phyloP scores from a whole-genome alignment of 2,113 vertebrate species.

The Proteles cristata region DNA sequence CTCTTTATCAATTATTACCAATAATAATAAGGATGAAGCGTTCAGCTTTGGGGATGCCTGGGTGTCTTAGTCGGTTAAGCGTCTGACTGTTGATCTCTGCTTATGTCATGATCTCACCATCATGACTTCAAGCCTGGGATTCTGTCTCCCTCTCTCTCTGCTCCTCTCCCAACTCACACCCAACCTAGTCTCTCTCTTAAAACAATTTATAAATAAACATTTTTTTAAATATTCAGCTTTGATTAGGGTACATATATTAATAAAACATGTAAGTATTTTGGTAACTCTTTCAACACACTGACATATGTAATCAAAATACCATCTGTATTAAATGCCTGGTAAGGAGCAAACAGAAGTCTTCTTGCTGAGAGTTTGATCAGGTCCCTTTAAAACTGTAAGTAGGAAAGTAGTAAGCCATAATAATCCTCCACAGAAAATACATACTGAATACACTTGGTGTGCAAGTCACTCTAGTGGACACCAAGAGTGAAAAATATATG shows the following conservation, averaged over 20 bases:
- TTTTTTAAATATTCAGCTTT: not conserved
- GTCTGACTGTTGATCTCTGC: no score
- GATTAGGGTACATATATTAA: not conserved
- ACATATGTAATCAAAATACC: not conserved
- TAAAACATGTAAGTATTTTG: conserved; percentile 41
- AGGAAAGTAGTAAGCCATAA: not conserved
- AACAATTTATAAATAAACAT: not conserved
- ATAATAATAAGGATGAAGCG: not conserved
- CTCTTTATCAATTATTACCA: not conserved
- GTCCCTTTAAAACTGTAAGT: not conserved
- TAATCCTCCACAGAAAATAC: not conserved
- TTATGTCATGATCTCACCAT: no score
- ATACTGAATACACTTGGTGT: not conserved
- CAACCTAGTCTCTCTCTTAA: no score
- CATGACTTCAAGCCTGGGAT: no score
- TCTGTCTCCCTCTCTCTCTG: no score
- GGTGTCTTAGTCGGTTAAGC: no score
- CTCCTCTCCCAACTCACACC: no score
- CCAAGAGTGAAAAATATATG: not conserved
- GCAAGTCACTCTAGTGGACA: not conserved
- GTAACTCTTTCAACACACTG: not conserved
- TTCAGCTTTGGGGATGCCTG: no score
- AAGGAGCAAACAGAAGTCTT: not conserved
- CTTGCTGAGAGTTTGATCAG: not conserved
- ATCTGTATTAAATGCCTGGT: not conserved